Percentiles rank a stretch among this genome's conserved stretches.
Evolutionary conservation across 1,140 invertebrate species (phyloP).

Genomic region (Drosophila leontia): DNA sequence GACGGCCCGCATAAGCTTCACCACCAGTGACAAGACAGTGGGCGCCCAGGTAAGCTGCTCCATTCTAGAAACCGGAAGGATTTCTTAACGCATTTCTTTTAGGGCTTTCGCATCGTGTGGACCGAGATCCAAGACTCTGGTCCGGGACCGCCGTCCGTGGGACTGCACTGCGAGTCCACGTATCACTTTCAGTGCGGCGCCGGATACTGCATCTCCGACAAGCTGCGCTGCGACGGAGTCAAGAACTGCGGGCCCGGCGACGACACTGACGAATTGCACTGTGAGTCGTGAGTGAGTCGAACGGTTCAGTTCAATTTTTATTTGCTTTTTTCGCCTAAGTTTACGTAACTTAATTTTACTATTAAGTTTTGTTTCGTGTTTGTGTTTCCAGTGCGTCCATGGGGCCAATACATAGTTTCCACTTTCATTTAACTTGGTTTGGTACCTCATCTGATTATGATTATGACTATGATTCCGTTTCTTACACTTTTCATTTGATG

Average conservation of each 20-base stretch:
- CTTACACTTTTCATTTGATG: slow-evolving; percentile 70
- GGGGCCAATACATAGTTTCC: slow-evolving; percentile 36
- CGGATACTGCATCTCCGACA: slow-evolving; percentile 92
- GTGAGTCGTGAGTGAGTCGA: slow-evolving; percentile 88
- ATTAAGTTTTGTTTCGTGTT: slow-evolving; percentile 51
- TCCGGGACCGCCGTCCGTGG: slow-evolving; percentile 81
- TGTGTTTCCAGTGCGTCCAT: slow-evolving; percentile 65
- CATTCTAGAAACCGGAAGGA: neutral
- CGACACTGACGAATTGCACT: slow-evolving; percentile 92
- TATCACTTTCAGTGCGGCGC: slow-evolving; percentile 85
- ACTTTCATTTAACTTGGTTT: slow-evolving; percentile 47
- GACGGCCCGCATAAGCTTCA: slow-evolving; percentile 88
- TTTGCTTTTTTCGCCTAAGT: slow-evolving; percentile 58
- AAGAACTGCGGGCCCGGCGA: slow-evolving; percentile 93
- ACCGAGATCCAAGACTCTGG: slow-evolving; percentile 90
- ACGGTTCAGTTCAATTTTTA: slow-evolving; percentile 85
- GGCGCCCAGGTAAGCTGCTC: slow-evolving; percentile 86
- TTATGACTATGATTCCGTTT: slow-evolving; percentile 17
- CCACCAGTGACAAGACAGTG: slow-evolving; percentile 93
- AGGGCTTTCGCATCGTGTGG: slow-evolving; percentile 95
- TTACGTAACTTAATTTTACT: slow-evolving; percentile 37
- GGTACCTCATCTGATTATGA: slow-evolving; percentile 21
- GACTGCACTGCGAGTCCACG: slow-evolving; percentile 82
- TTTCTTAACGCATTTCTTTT: neutral
- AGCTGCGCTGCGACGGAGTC: slow-evolving; percentile 91